These are phyloP conservation scores for Tapirus terrestris DNA, from an alignment of 2,113 vertebrate species.

Conservation along the genomic window DNA sequence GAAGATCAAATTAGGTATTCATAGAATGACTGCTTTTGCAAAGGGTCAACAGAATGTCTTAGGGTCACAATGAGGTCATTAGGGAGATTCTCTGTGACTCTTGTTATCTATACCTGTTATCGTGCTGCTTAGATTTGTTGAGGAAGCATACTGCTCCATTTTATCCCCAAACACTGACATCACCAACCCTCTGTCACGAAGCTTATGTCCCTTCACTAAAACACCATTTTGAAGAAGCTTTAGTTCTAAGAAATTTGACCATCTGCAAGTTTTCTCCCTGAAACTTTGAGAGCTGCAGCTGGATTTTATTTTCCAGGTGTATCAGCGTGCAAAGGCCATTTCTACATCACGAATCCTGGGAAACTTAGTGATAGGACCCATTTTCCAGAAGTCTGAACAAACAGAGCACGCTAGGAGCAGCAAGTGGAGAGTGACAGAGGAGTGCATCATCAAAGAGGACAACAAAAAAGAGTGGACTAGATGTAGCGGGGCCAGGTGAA, in stretches of 20 bases:
- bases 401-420: conserved; percentile 71
- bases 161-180: background rate
- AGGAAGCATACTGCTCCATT: background rate
- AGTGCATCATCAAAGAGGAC: conserved; percentile 84
- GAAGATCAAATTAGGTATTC: background rate
- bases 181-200: background rate
- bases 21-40: background rate
- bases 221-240: background rate
- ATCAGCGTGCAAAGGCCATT: conserved; percentile 70
- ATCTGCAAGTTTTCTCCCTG: conserved; percentile 68
- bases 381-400: conserved; percentile 67
- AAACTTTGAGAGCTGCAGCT: conserved; percentile 67
- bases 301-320: conserved; percentile 84
- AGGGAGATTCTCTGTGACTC: background rate
- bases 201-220: background rate
- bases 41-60: background rate
- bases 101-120: too few species aligned
- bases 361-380: conserved; percentile 69
- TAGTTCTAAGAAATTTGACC: background rate
- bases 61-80: background rate
- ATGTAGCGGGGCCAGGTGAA: conserved; percentile 37
- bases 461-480: conserved; percentile 87
- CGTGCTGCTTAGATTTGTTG: background rate
- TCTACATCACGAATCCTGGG: conserved; percentile 62
- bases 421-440: conserved; percentile 82